Evolutionary conservation across 2,888 invertebrate species (phyloP).

Genomic region (Allacma fusca): DNA sequence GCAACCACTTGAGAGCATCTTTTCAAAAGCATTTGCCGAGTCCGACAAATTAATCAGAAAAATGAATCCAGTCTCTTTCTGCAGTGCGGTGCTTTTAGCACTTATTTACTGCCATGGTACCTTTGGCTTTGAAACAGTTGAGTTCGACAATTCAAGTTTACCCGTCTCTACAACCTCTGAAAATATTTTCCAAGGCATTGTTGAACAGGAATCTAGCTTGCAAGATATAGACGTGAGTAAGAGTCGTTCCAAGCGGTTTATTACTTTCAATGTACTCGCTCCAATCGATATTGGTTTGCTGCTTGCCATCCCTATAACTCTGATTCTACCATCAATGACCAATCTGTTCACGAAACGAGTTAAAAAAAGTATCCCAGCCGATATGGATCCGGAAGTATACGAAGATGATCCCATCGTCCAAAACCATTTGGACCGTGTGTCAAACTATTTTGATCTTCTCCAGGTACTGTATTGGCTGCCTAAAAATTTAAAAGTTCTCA

Average conservation of each 20-base stretch:
- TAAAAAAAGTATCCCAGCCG: constrained; percentile 45
- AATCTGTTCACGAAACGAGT: constrained; percentile 56
- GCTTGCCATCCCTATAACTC: constrained; percentile 55
- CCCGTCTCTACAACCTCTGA: constrained; percentile 25
- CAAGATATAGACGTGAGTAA: neutral
- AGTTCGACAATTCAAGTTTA: constrained; percentile 33
- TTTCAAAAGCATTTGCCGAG: neutral
- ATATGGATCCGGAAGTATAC: constrained; percentile 15
- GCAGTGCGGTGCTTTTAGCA: neutral
- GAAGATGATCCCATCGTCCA: constrained; percentile 54
- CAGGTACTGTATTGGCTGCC: too few relatives aligned
- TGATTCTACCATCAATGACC: constrained; percentile 56
- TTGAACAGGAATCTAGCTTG: neutral
- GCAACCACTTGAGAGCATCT: neutral
- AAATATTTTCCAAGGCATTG: constrained; percentile 27
- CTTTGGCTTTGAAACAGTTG: constrained; percentile 26
- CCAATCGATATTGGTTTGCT: constrained; percentile 58
- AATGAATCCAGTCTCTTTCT: neutral
- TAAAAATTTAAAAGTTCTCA: too few relatives aligned
- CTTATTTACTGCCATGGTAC: neutral
- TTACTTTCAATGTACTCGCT: constrained; percentile 49
- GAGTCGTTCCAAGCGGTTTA: constrained; percentile 46
- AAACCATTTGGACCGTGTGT: constrained; percentile 51
- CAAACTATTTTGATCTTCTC: constrained; percentile 57
- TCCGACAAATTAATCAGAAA: neutral